Evolutionary conservation across 1,140 invertebrate species (phyloP).

Genomic region (Lepidurus apus): DNA sequence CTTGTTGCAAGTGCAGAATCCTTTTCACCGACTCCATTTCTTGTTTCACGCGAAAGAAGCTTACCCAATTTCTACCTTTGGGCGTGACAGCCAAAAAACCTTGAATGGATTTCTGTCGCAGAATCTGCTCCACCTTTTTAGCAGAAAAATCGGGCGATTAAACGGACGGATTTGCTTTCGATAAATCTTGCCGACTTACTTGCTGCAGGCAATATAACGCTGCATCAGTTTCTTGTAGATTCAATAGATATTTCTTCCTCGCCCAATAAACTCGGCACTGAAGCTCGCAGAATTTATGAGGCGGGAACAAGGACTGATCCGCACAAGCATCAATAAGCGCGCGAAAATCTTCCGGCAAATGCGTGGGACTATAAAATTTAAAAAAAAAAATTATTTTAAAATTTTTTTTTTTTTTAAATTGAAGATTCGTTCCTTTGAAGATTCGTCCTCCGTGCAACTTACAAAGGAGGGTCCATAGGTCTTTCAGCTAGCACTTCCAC

Average conservation of each 20-base stretch:
- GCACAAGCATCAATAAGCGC: neutral
- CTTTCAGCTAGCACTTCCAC: neutral
- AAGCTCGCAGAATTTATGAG: neutral
- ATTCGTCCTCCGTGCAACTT: slow-evolving; percentile 3
- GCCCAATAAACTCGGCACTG: neutral
- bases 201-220: slow-evolving; percentile 24
- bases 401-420: neutral
- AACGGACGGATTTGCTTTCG: slow-evolving; percentile 50
- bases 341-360: neutral
- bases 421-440: neutral
- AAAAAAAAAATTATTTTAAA: neutral
- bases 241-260: neutral
- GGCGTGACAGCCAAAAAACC: neutral
- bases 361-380: neutral
- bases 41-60: neutral
- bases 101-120: neutral
- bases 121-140: neutral
- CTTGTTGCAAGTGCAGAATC: slow-evolving; percentile 6
- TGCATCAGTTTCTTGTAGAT: neutral
- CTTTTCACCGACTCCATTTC: neutral
- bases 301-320: neutral
- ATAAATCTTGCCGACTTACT: slow-evolving; percentile 53
- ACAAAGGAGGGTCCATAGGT: neutral
- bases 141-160: neutral
- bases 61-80: neutral